Evolutionary conservation across 2,113 vertebrate genomes (phyloP).

Genomic region (Xenopus tropicalis): DNA sequence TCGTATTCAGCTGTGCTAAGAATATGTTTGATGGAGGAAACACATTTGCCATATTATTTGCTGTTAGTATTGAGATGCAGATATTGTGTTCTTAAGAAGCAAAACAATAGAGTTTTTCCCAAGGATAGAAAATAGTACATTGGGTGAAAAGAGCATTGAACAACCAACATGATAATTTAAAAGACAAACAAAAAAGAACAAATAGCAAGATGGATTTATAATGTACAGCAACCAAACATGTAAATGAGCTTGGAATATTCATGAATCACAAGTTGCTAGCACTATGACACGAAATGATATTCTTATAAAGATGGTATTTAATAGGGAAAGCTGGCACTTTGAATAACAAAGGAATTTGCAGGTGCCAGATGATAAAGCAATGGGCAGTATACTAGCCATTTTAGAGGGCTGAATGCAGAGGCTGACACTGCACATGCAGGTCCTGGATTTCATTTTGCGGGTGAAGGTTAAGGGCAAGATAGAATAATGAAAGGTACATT

Average conservation of each 20-base stretch:
- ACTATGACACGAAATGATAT: slow-evolving; percentile 49
- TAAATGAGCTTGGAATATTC: slow-evolving; percentile 60
- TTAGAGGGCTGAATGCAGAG: not conserved
- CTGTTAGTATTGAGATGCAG: slow-evolving; percentile 41
- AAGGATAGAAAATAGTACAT: slow-evolving; percentile 31
- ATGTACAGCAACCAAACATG: slow-evolving; percentile 53
- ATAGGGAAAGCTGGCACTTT: slow-evolving; percentile 23
- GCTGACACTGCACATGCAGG: not conserved
- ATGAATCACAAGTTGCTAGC: slow-evolving; percentile 53
- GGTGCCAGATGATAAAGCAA: not conserved
- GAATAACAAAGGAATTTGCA: slow-evolving; percentile 27
- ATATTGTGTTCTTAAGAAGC: slow-evolving; percentile 29
- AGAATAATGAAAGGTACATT: not conserved
- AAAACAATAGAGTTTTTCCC: slow-evolving; percentile 35
- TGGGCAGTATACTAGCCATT: not conserved
- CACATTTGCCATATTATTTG: slow-evolving; percentile 48
- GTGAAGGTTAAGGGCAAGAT: not conserved
- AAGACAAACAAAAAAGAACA: slow-evolving; percentile 46
- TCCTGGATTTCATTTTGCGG: not conserved
- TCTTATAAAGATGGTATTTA: slow-evolving; percentile 15
- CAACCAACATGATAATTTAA: not conserved
- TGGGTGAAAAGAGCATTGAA: slow-evolving; percentile 35
- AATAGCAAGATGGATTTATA: slow-evolving; percentile 51
- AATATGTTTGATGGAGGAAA: slow-evolving; percentile 48
- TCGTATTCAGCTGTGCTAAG: slow-evolving; percentile 49